Base-by-base conservation (phyloP, 2,888 invertebrate species). In the Drosophila testacea region DNA sequence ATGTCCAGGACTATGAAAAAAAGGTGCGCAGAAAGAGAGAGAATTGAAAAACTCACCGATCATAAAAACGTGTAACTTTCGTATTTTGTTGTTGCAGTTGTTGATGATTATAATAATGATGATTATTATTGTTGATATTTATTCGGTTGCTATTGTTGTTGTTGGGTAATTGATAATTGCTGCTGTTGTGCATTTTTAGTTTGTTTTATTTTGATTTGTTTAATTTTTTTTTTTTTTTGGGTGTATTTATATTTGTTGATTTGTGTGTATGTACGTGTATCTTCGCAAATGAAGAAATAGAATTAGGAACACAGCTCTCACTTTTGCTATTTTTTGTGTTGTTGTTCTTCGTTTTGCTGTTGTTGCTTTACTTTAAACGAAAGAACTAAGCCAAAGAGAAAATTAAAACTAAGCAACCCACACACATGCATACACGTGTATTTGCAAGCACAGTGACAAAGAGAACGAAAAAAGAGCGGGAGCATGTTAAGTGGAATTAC, bases 141-240 rank as follows among this genome's bases (percentile, higher is more conserved):
- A 68, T 63, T 76, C 76, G 74, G 75, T 66, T 62, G 52, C 34
- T 47, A 51, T 55, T 69, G 70, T 70, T 69, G 68, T 69, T 78
- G 73, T 46, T 79, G 50, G 68, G 64, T 50, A 64, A 57, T 51
- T 64, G 63, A 50, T 71, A 63, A 69, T 63, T 76, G 48, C 42
- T 77, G 62, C 66, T 69, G 77, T 59, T 80, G 76, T 75, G 78
- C 80, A 85, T 85, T 76, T 77, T 85, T 59, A 69, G 51, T 66
- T 59, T 55, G 47, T 64, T 59, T 44, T 42, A 36, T 9, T 50
- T 55, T 44, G 10, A 5, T 41, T 60, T 59, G 39, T 41, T 34
- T 50, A 55, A 30, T 36, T 34, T 50, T 44, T 16, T 51, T 4
- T 34, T 27, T 52, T 30, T 34, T 50, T 13, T 46, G 1, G 39